phyloP scores from a whole-genome alignment of 2,888 invertebrate species.

The Hirtodrosophila alboralis region DNA sequence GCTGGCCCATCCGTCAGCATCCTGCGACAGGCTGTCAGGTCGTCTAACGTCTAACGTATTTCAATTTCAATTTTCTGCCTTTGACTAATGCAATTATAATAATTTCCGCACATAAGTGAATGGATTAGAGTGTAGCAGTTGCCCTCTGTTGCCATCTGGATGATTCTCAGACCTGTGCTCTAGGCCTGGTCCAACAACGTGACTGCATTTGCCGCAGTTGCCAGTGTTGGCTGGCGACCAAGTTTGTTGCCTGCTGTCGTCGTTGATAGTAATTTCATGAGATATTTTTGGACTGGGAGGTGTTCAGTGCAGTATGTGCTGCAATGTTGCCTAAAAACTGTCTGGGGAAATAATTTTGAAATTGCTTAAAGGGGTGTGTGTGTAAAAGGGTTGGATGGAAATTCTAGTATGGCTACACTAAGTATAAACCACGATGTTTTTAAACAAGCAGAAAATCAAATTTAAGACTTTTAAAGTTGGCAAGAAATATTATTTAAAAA shows the following conservation, averaged over 20 bases:
- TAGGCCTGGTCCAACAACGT: conserved; percentile 8
- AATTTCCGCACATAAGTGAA: conserved; percentile 73
- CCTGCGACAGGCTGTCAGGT: conserved; percentile 40
- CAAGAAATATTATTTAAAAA: no score
- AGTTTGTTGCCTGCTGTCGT: conserved; percentile 53
- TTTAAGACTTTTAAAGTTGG: no score
- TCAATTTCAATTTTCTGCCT: conserved; percentile 80
- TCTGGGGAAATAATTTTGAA: conserved; percentile 14
- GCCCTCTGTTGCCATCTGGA: conserved; percentile 26
- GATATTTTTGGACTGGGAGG: conserved; percentile 30
- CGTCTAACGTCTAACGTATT: conserved; percentile 52
- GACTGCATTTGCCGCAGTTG: conserved; percentile 41
- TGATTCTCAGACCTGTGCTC: conserved; percentile 9
- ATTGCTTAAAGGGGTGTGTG: neutral
- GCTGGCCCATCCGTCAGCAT: conserved; percentile 56
- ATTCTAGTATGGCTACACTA: neutral
- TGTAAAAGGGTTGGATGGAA: neutral
- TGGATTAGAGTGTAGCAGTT: conserved; percentile 63
- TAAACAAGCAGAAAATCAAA: neutral
- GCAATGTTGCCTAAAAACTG: conserved; percentile 29
- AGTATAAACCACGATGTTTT: neutral
- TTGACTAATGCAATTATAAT: conserved; percentile 80
- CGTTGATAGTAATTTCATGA: conserved; percentile 58
- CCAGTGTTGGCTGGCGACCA: conserved; percentile 63
- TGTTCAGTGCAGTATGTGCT: conserved; percentile 7